These are phyloP conservation scores for Engystomops pustulosus DNA, from an alignment of 2,113 vertebrate species.

Conservation along the genomic window DNA sequence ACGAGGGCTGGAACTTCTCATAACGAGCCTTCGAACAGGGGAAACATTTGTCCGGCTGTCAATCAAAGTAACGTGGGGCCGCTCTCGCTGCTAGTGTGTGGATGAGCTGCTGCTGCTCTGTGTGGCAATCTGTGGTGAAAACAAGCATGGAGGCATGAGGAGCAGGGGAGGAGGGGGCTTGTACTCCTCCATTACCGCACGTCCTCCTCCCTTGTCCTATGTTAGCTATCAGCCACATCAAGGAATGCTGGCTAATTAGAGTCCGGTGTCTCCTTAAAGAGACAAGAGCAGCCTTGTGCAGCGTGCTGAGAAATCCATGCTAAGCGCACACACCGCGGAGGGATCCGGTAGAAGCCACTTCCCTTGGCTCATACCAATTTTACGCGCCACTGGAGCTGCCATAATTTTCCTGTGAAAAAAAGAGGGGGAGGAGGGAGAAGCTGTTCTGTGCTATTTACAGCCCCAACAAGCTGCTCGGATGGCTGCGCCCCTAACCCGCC, in stretches of 20 bases:
- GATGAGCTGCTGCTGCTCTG: slow-evolving; percentile 63
- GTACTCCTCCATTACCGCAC: slow-evolving; percentile 54
- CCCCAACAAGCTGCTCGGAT: slow-evolving; percentile 47
- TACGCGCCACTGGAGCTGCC: slow-evolving; percentile 73
- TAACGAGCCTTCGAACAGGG: slow-evolving; percentile 79
- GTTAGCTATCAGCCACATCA: slow-evolving; percentile 60
- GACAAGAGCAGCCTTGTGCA: slow-evolving; percentile 72
- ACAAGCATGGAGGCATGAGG: slow-evolving; percentile 62
- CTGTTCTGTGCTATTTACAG: slow-evolving; percentile 56
- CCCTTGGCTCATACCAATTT: slow-evolving; percentile 73
- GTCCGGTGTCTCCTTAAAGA: slow-evolving; percentile 74
- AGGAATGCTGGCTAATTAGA: slow-evolving; percentile 73
- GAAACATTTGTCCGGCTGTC: slow-evolving; percentile 88
- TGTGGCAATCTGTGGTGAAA: slow-evolving; percentile 65
- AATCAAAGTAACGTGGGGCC: slow-evolving; percentile 97
- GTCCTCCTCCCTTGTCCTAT: slow-evolving; percentile 56
- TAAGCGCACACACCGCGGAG: slow-evolving; percentile 68
- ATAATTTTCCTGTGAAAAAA: slow-evolving; percentile 70
- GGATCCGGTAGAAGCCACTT: slow-evolving; percentile 67
- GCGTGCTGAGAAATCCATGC: slow-evolving; percentile 62
- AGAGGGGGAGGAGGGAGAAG: slow-evolving; percentile 1
- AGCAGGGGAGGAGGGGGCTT: slow-evolving; percentile 16
- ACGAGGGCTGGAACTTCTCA: slow-evolving; percentile 69
- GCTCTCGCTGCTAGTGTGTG: slow-evolving; percentile 56
- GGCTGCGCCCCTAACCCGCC: slow-evolving; percentile 38